Evolutionary conservation across 2,888 invertebrate species (phyloP).

Genomic region (Endomychus coccineus): DNA sequence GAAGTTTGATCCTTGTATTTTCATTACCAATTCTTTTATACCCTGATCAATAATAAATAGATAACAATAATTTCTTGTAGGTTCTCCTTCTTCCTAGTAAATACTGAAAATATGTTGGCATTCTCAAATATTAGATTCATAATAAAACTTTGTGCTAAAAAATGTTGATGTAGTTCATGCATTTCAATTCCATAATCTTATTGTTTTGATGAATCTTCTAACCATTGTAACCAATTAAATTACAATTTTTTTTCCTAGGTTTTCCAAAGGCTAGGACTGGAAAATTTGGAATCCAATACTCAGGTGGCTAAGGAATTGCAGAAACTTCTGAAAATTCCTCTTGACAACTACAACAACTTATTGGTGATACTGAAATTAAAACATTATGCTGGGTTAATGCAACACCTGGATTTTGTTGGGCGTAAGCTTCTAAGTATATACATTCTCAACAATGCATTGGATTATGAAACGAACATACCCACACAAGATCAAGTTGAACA

Average conservation of each 20-base stretch:
- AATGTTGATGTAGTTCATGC: too few relatives aligned
- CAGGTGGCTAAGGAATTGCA: constrained; percentile 89
- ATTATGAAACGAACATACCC: constrained; percentile 80
- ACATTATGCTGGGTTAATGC: constrained; percentile 79
- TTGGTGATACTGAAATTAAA: constrained; percentile 79
- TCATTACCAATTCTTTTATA: too few relatives aligned
- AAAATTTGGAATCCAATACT: constrained; percentile 69
- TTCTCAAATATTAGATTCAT: too few relatives aligned
- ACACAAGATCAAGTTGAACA: constrained; percentile 76
- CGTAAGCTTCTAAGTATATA: constrained; percentile 81
- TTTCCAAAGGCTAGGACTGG: constrained; percentile 79
- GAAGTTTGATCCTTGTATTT: too few relatives aligned
- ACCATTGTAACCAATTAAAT: too few relatives aligned
- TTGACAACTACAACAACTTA: constrained; percentile 91
- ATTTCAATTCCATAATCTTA: too few relatives aligned
- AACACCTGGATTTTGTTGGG: constrained; percentile 82
- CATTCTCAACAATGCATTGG: constrained; percentile 82
- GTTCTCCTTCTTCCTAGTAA: too few relatives aligned
- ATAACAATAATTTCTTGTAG: too few relatives aligned
- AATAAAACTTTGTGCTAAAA: too few relatives aligned
- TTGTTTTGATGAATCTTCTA: too few relatives aligned
- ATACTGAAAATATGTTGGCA: too few relatives aligned
- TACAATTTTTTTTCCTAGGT: constrained; percentile 45
- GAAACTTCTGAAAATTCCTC: constrained; percentile 86
- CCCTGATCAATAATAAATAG: too few relatives aligned